Evolutionary conservation across 2,888 invertebrate species (phyloP).

Genomic region (Celastrina argiolus): DNA sequence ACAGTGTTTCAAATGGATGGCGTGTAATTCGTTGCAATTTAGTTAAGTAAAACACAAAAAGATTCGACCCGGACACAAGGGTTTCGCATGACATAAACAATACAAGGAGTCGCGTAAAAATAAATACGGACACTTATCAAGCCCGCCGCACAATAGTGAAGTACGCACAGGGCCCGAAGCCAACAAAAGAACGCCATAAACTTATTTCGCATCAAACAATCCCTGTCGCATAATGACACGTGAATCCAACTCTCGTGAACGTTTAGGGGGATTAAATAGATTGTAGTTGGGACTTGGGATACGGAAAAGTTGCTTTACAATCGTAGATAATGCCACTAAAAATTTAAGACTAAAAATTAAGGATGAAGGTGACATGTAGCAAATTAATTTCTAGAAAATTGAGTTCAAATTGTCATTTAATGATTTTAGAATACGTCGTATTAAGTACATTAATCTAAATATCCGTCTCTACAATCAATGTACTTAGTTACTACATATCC

Average conservation of each 20-base stretch:
- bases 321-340: no score
- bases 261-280: not conserved
- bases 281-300: not conserved
- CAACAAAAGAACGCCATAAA: conserved; percentile 64
- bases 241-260: conserved; percentile 14
- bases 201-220: conserved; percentile 67
- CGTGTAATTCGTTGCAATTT: not conserved
- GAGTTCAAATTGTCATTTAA: no score
- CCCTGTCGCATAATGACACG: conserved; percentile 35
- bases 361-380: no score
- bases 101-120: conserved; percentile 62
- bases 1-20: no score
- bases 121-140: conserved; percentile 63
- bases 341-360: no score
- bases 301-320: not conserved
- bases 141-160: conserved; percentile 63
- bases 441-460: no score
- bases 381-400: no score
- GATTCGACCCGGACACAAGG: conserved; percentile 25
- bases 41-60: not conserved
- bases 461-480: no score
- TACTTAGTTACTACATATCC: no score
- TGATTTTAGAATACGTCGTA: no score
- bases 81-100: conserved; percentile 45
- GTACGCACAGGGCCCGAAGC: conserved; percentile 57